Base-by-base conservation (phyloP, 2,113 vertebrate species). In the Pavo muticus region DNA sequence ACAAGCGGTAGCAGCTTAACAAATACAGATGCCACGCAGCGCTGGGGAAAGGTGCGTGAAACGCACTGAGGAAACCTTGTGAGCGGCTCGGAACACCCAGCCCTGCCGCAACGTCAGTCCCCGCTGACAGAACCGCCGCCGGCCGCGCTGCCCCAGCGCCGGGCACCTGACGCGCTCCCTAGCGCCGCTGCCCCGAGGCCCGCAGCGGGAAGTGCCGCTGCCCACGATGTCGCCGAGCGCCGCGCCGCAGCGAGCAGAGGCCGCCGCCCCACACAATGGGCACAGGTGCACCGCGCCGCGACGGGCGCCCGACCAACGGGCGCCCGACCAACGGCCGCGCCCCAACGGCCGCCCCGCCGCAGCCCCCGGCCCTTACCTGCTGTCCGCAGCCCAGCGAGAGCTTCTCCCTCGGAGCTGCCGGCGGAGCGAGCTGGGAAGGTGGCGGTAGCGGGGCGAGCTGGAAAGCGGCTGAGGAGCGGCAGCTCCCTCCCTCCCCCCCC, bases 261-360 rank as follows among this genome's bases (percentile, higher is more conserved):
- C 77, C 77, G n/a, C 77, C 76, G 60, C 72, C 91, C 50, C 57
- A 19, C 69, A 95, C 96, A 95, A 94, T 87, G 83, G 82, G 72
- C 75, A 79, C 87, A 94, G 95, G 93, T 91, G 83, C 78, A 71
- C 24, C 42, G 37, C 65, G 14, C 50, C 50, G 50, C 50, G 14
- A 40, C 21, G 54, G 23, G 3, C 29, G 16, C 32, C 50, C 50
- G 50, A 52, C 15, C 37, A 8, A 14, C 45, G 54, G 23, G 61
- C 68, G 40, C 71, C 65, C 50, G 50, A 54, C 15, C 37, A 8
- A 14, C 45, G 52, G 25, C 76, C 68, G 61, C 68, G 40, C 71
- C 65, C 39, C 75, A 6, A 5, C 27, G 18, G 68, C 61, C 50
- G 50, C 39, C 47, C 67, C 75, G 13, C 60, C 60, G 54, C 82